Base-by-base conservation (phyloP, 2,113 vertebrate genomes). In the Scophthalmus maximus region DNA sequence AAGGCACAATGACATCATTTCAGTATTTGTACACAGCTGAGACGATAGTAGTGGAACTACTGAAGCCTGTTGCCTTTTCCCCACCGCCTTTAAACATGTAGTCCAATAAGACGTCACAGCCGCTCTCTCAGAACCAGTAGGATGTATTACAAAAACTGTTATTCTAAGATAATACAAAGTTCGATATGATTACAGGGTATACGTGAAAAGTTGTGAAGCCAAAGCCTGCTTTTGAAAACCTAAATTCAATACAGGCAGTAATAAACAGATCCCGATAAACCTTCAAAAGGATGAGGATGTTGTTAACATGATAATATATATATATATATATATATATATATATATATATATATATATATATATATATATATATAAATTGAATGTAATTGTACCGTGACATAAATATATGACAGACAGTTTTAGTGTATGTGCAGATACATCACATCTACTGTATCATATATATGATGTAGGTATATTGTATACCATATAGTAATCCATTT, bases 101-200 rank as follows among this genome's bases (percentile, higher is more conserved):
- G 42, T 2, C 42, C 18, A 9, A 18, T n/a, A 18, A 46, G 42
- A 46, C 18, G 42, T 8, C 42, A n/a, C 42, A n/a, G 42, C 5
- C 42, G 17, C 42, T 46, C 18, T 7, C 42, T 1, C 17, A 18
- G 5, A 50, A n/a, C 9, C 14, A 23, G 29, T n/a, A 4, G 14
- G 42, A 51, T 51, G 34, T 26, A 44, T 25, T 2, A 15, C n/a
- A n/a, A n/a, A n/a, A n/a, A n/a, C n/a, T 1, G 1, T 29, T 56
- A 38, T 68, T 60, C 20, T 46, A 17, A 53, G 15, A 36, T 12
- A 63, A 47, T 18, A 57, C 50, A 55, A 26, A 44, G 14, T 11
- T 51, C 34, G n/a, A n/a, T n/a, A n/a, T n/a, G n/a, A n/a, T n/a
- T n/a, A n/a, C n/a, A n/a, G n/a, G n/a, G n/a, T n/a, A n/a, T n/a